Percentiles rank a stretch among this genome's conserved stretches.
phyloP scores from a whole-genome alignment of 2,113 vertebrate species.

The Triplophysa tibetana region DNA sequence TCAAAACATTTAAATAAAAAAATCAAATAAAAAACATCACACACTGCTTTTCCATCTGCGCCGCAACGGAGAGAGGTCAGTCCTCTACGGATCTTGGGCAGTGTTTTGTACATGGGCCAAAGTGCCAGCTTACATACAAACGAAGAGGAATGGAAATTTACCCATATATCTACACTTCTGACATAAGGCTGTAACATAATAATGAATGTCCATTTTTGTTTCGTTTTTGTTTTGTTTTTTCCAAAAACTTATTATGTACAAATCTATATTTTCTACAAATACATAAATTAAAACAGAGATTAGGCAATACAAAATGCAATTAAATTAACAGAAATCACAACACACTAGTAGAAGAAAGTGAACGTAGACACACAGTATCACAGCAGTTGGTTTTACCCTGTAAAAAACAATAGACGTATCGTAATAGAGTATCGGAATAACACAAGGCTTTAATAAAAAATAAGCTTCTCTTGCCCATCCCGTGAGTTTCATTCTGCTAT shows the following conservation, averaged over 20 bases:
- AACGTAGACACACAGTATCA: conserved; percentile 87
- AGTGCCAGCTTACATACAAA: conserved; percentile 83
- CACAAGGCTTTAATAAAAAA: conserved; percentile 80
- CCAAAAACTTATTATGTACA: conserved; percentile 92
- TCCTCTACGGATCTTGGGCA: conserved; percentile 75
- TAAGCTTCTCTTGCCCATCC: conserved; percentile 76
- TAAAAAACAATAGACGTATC: conserved; percentile 88
- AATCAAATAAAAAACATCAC: conserved; percentile 68
- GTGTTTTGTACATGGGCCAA: conserved; percentile 86
- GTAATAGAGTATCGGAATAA: conserved; percentile 76
- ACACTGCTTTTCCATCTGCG: conserved; percentile 77
- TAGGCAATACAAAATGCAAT: conserved; percentile 86
- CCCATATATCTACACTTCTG: conserved; percentile 74
- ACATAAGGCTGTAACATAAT: conserved; percentile 89
- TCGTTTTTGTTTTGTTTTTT: conserved; percentile 49
- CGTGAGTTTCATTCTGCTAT: conserved; percentile 77
- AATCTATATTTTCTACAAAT: conserved; percentile 87
- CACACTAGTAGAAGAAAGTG: conserved; percentile 82
- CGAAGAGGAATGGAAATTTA: conserved; percentile 79
- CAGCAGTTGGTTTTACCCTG: conserved; percentile 97
- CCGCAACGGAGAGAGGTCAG: conserved; percentile 74
- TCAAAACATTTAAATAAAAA: conserved; percentile 52
- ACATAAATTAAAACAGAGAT: conserved; percentile 94
- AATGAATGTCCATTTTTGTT: conserved; percentile 68
- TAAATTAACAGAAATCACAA: conserved; percentile 89